Evolutionary conservation across 2,888 invertebrate genomes (phyloP), one percentile per base, ranked within the genome.

Genomic region (Eristalis pertinax): DNA sequence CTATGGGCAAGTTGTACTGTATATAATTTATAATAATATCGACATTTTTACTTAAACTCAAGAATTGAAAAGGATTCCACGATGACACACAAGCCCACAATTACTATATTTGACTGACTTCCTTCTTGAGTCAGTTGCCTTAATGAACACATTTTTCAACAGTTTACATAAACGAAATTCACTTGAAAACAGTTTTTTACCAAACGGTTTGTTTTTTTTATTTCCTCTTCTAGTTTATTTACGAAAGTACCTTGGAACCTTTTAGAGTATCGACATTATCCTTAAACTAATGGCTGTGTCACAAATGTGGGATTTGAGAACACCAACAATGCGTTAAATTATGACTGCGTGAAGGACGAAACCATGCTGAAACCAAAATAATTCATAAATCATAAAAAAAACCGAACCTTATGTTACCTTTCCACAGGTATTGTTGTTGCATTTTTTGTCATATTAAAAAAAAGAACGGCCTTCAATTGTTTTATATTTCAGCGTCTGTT

Each of bases 301-400:
- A 84, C 76, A 84, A 73, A 73, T 76, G 78, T 80, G 75, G 83
- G 64, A 82, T 32, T 62, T 69, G 4, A 32, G 75, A 70, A 84
- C 88, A 87, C 77, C 84, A 87, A 83, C 78, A 83, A 84, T 15
- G 79, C 75, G 68, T 81, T 35, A 62, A 84, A 77, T 84, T 74
- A 74, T 77, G 74, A 81, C 83, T 81, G 65, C 50, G 73, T 80
- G 75, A 85, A 85, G 85, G 78, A 79, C 85, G 89, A 89, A 91
- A 90, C 91, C 90, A 83, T 67, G 22, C 68, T 24, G 89, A 89
- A 91, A 91, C 91, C 90, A 91, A 91, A 91, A 88, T 91, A 92
- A 91, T 91, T 91, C 92, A 92, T 92, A 92, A 92, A 92, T 92
- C 92, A 92, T 91, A 92, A 91, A 91, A 91, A 91, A 91, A 91